Evolutionary conservation across 2,888 invertebrate species (phyloP).

Genomic region (Ganaspis brasiliensis): DNA sequence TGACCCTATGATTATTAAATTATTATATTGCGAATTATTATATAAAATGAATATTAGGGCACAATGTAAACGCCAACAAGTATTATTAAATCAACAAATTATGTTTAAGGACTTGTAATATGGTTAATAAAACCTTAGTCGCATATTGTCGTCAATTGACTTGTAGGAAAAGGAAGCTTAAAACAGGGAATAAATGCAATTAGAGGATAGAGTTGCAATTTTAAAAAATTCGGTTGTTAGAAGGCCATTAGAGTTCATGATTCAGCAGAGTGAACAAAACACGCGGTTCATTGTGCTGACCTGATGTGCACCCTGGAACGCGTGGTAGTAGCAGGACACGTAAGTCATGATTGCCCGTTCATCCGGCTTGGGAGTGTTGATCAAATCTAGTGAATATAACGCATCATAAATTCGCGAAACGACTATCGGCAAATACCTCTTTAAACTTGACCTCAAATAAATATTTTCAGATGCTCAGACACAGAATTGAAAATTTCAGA

Average conservation of each 20-base stretch:
- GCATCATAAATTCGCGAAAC: constrained; percentile 33
- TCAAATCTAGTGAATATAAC: constrained; percentile 90
- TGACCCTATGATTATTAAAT: too few relatives aligned
- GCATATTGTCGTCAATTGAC: neutral
- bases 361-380: constrained; percentile 99
- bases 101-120: neutral
- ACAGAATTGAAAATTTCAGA: neutral
- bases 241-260: constrained; percentile 22
- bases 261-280: constrained; percentile 56
- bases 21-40: too few relatives aligned
- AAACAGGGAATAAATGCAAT: constrained; percentile 14
- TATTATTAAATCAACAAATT: too few relatives aligned
- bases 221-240: constrained; percentile 11
- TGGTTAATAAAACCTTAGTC: constrained; percentile 18
- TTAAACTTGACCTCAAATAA: neutral
- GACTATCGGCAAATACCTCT: neutral
- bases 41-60: too few relatives aligned
- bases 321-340: constrained; percentile 99
- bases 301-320: constrained; percentile 99
- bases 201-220: constrained; percentile 17
- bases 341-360: constrained; percentile 99
- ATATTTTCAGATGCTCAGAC: constrained; percentile 1
- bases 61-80: too few relatives aligned
- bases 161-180: constrained; percentile 9
- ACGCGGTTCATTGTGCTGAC: constrained; percentile 83